phyloP scores from a whole-genome alignment of 2,888 invertebrate genomes.

The Xestobium rufovillosum region DNA sequence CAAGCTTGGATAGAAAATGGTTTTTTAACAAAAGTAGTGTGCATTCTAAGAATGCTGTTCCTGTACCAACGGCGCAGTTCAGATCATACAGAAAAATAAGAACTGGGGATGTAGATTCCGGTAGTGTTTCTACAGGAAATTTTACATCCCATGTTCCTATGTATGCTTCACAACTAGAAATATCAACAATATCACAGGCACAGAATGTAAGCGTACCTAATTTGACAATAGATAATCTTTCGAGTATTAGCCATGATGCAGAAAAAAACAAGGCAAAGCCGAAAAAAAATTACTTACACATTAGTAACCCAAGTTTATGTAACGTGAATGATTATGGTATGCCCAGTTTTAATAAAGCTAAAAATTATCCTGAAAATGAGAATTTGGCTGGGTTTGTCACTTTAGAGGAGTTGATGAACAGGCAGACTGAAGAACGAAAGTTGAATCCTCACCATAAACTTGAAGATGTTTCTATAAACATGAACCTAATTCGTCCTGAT shows the following conservation, averaged over 20 bases:
- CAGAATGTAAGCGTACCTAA: slow-evolving; percentile 39
- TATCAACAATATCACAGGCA: slow-evolving; percentile 25
- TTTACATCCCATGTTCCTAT: slow-evolving; percentile 42
- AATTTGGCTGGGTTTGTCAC: slow-evolving; percentile 64
- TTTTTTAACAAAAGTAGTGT: slow-evolving; percentile 46
- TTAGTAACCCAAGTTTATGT: slow-evolving; percentile 64
- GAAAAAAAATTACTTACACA: slow-evolving; percentile 56
- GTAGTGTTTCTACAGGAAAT: slow-evolving; percentile 40
- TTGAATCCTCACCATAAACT: slow-evolving; percentile 39
- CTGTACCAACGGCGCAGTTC: slow-evolving; percentile 66
- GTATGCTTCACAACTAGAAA: slow-evolving; percentile 31
- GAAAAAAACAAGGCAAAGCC: slow-evolving; percentile 12
- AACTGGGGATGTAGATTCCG: slow-evolving; percentile 36
- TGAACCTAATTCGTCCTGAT: slow-evolving; percentile 46
- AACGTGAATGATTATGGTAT: slow-evolving; percentile 47
- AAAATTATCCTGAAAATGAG: slow-evolving; percentile 44
- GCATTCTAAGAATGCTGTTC: slow-evolving; percentile 50
- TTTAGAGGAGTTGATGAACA: slow-evolving; percentile 71
- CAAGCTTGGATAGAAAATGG: slow-evolving; percentile 67
- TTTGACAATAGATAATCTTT: slow-evolving; percentile 29
- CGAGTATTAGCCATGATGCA: slow-evolving; percentile 14
- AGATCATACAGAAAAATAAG: slow-evolving; percentile 63
- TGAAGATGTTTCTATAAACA: slow-evolving; percentile 32
- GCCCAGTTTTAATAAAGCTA: slow-evolving; percentile 32
- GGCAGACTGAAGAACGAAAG: slow-evolving; percentile 64